Base-by-base conservation (phyloP, 1,140 invertebrate genomes). In the Acyrthosiphon pisum region DNA sequence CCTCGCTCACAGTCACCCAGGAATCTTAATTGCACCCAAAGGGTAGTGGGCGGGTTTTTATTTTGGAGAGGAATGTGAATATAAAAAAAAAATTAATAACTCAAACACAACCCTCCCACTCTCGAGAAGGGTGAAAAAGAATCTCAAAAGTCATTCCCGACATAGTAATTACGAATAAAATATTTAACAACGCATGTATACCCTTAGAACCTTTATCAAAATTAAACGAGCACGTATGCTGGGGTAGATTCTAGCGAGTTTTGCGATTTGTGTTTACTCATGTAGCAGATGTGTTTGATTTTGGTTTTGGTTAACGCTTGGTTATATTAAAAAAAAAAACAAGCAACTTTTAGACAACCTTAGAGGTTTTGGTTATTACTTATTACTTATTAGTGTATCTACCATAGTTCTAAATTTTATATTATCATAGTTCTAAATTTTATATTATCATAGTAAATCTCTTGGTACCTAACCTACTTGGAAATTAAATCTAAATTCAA, bases 161-260 rank as follows among this genome's bases (percentile, higher is more conserved):
- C 91, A 53, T 93, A 86, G 91, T 93, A 93, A 93, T 93, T 93
- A 93, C 91, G 48, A 86, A 93, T 93, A 93, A 93, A 84, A 84
- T 93, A 93, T 93, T 93, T 83, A 93, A 93, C 91, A 84, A 93
- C 91, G 48, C 48, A 48, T 56, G 68, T 35, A 83, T 84, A 93
- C 91, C 91, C 91, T 84, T 48, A 83, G 37, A 93, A 56, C 76
- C 81, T 92, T 93, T 86, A 84, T 93, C 23, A 84, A 84, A 53
- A 84, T 93, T 53, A 83, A 93, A 93, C 91, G 81, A 93, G 76
- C 46, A 81, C 81, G 84, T 37, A 92, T 84, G 76, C 8, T 26
- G 2, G 35, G 87, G 76, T 92, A 53, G 4, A 37, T 37, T 92
- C n/a, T 46, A 48, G 46, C n/a, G 48, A 86, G 60, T 56, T 93